Base-by-base conservation (phyloP, 2,113 vertebrate genomes). In the Empidonax traillii region DNA sequence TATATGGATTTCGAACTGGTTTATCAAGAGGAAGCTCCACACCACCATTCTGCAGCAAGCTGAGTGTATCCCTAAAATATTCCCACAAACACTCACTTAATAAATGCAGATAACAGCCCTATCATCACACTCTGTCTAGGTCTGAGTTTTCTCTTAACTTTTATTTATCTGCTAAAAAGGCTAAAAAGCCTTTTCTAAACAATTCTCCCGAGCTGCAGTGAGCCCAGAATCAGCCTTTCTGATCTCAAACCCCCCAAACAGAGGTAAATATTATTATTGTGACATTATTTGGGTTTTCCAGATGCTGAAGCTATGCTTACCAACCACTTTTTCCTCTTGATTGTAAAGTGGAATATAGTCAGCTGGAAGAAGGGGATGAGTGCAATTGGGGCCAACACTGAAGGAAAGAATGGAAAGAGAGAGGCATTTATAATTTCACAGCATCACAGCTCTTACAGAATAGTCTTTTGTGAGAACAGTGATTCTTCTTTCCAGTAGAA, bases 261-360 rank as follows among this genome's bases (percentile, higher is more conserved):
- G 24, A 59, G 28, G 7, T 31, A 25, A 79, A 74, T 47, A 35
- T 16, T 43, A 15, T 46, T 10, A 14, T 0, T 61, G n/a, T 19
- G 19, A 30, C 3, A 37, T 10, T 23, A 66, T 46, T 37, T 5
- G 12, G 47, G 7, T 17, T 25, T 82, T 67, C 9, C 31, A 61
- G 69, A 8, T n/a, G 46, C 21, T 20, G 21, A 43, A 85, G n/a
- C 1, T 27, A 23, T 71, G 31, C 97, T 97, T 91, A 97, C 97
- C 95, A 95, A 12, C 96, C 96, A 97, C 78, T 96, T 95, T 62
- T 93, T 97, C 90, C 35, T 97, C 87, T 76, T 90, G 91, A 97
- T 41, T 13, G 16, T 1, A 9, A 66, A 96, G 76, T 92, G 95
- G 66, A 96, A 47, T 68, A 77, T 53, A 16, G 91, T 85, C 23